Evolutionary conservation across 2,888 invertebrate species (phyloP), one percentile per base, ranked within the genome.

Genomic region (Tryphoninae sp.): DNA sequence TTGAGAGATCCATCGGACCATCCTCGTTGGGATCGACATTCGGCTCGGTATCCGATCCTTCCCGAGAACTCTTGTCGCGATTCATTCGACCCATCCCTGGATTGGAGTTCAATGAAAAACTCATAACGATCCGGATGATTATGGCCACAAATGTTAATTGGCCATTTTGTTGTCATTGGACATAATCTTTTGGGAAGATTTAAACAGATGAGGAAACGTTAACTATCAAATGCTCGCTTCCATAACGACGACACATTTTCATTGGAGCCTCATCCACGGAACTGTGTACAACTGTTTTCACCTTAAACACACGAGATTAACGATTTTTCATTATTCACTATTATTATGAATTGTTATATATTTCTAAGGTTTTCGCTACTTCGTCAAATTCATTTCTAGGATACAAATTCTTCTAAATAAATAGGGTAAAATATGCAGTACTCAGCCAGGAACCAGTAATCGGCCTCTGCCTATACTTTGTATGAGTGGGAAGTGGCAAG

Each of bases 1-100:
- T 82, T 16, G 82, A 82, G 16, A 82, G 40, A 62, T 71, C 78
- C 42, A 72, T 67, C n/a, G 75, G 79, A 58, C 67, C 78, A n/a
- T 82, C 77, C 7, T 78, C 72, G 64, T 45, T 81, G 53, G 51
- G 64, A 69, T 76, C 77, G 2, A 59, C 51, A 19, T 49, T 65
- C 13, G 67, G 19, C n/a, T 78, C 81, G 0, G 75, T 4, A 13
- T 76, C 73, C 0, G 13, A 62, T 6, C 2, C 62, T 16, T 75
- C 78, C 0, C 71, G 51, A 4, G 68, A 51, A 51, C 72, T 11
- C 11, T 58, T 73, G 13, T 78, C 67, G 13, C 74, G 80, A 74
- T 74, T 81, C 16, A 64, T 45, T 67, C 77, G 45, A 67, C 82
- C 78, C 80, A 81, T 73, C 51, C 53, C 76, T 9, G 53, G 49